Base-by-base conservation (phyloP, 2,888 invertebrate genomes). In the Horisme vitalbata region DNA sequence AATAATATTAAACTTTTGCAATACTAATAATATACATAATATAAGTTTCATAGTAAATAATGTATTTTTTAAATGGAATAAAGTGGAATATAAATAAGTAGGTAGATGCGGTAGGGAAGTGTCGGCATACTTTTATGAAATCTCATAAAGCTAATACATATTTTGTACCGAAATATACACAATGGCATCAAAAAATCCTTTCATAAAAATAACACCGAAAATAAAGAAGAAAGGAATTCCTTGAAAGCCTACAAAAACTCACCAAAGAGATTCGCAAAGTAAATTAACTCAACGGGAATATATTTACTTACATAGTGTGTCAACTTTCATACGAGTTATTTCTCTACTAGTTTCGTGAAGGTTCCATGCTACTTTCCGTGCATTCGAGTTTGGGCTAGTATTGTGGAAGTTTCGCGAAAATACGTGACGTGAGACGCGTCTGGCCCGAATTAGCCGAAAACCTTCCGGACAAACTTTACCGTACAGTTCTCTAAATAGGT, bases 221-320 rank as follows among this genome's bases (percentile, higher is more conserved):
- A 47, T 37, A 44, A 27, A 32, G 31, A 36, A 38, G 38, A 35
- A 41, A 38, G 20, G 49, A 32, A 41, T 41, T 47, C 37, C 41
- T n/a, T 48, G 43, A 51, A 51, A 56, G 51, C 53, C 30, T 49
- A 41, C 39, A 30, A 9, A 43, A 43, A 46, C 46, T 46, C 45
- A 47, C 47, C 36, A 51, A 56, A 50, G 41, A 49, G 41, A 32
- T 35, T 41, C 31, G 35, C 41, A 11, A 50, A 54, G 47, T 57
- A 54, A 50, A 57, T 57, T 52, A 57, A 50, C 54, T 45, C 46
- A 31, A 34, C 32, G 28, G 36, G 49, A 50, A 52, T 57, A 53
- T 44, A 45, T 45, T 14, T 31, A n/a, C 12, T 9, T 28, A 28
- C 13, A 43, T 35, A 34, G 36, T 35, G 53, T 30, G 49, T 54